Percentiles rank a stretch among this genome's conserved stretches.
Evolutionary conservation across 2,888 invertebrate species (phyloP).

Genomic region (Bellardia pandia): DNA sequence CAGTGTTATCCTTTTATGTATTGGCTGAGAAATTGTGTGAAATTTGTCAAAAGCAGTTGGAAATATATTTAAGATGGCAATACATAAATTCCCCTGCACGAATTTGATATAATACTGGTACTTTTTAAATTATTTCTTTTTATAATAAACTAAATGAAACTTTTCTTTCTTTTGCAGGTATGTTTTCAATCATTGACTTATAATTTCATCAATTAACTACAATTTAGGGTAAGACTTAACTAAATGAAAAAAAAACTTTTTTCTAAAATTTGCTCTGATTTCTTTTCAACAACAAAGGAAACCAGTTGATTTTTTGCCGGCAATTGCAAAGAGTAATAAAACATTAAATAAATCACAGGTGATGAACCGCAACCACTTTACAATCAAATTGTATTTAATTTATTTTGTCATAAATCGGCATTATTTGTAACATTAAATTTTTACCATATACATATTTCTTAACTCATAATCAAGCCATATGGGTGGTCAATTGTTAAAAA

Average conservation of each 20-base stretch:
- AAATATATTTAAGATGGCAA: too few species aligned
- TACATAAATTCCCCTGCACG: too few species aligned
- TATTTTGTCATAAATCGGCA: slow-evolving; percentile 18
- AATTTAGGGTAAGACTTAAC: slow-evolving; percentile 8
- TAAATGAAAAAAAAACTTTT: not conserved
- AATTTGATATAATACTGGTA: too few species aligned
- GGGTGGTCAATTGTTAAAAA: slow-evolving; percentile 62
- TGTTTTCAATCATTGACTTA: not conserved
- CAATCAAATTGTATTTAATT: slow-evolving; percentile 19
- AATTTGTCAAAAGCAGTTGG: too few species aligned
- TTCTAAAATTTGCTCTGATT: slow-evolving; percentile 14
- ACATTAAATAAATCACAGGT: slow-evolving; percentile 5
- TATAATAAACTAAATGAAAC: not conserved
- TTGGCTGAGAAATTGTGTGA: too few species aligned
- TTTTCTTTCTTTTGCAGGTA: slow-evolving; percentile 42
- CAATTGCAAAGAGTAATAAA: not conserved
- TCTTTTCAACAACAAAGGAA: not conserved
- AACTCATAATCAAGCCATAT: slow-evolving; percentile 7
- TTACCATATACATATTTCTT: not conserved
- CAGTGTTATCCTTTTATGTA: too few species aligned
- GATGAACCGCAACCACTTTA: not conserved
- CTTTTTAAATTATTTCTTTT: too few species aligned
- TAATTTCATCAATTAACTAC: not conserved
- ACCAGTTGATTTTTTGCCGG: slow-evolving; percentile 2
- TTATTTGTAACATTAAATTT: not conserved